Evolutionary conservation across 2,113 vertebrate genomes (phyloP).

Genomic region (Hyla sarda): DNA sequence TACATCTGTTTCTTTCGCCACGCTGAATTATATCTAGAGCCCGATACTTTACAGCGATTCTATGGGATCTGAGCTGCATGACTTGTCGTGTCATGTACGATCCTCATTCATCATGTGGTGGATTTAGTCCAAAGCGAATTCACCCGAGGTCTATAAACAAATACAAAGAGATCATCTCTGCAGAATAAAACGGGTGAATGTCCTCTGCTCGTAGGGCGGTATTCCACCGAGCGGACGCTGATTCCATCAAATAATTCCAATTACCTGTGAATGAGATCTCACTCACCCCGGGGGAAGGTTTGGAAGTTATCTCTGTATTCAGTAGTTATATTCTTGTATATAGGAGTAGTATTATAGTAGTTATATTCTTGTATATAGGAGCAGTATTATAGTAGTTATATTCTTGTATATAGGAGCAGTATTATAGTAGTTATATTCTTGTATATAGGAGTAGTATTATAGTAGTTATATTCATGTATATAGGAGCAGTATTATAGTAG

Average conservation of each 20-base stretch:
- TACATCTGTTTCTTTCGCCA: neutral
- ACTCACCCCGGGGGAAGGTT: neutral
- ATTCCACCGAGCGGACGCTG: neutral
- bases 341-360: too few species aligned
- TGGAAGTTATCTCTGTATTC: neutral
- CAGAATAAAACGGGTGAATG: neutral
- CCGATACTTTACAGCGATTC: neutral
- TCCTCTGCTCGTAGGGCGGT: neutral
- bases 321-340: too few species aligned
- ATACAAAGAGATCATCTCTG: neutral
- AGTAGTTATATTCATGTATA: too few species aligned
- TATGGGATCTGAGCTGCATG: neutral
- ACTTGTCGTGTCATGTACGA: neutral
- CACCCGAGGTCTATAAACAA: neutral
- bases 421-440: constrained; percentile 2
- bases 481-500: neutral
- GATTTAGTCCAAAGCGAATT: neutral
- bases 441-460: too few species aligned
- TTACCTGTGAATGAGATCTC: neutral
- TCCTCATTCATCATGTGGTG: neutral
- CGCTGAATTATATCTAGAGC: neutral
- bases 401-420: neutral
- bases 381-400: neutral
- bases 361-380: neutral
- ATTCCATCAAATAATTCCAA: neutral